These are phyloP conservation scores for Limnephilus lunatus DNA, from an alignment of 2,888 invertebrate species.

Conservation along the genomic window DNA sequence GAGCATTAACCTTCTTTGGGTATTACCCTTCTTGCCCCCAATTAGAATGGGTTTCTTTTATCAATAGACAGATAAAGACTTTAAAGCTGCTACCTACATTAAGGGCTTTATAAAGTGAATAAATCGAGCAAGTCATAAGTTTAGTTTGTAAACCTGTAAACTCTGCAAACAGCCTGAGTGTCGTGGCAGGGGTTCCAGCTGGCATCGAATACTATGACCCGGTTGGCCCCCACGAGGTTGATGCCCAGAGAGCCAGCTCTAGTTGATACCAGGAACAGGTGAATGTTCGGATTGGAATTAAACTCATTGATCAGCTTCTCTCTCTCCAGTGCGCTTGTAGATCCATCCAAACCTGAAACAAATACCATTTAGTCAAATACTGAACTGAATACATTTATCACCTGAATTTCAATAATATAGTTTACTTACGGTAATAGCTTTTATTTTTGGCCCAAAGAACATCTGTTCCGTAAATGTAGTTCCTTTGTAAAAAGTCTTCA, in stretches of 20 bases:
- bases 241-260: slow-evolving; percentile 97
- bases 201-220: slow-evolving; percentile 98
- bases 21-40: too few species aligned
- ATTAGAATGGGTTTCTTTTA: too few species aligned
- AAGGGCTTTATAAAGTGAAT: slow-evolving; percentile 25
- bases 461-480: slow-evolving; percentile 82
- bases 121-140: background rate
- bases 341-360: slow-evolving; percentile 91
- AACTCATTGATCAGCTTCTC: slow-evolving; percentile 98
- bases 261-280: slow-evolving; percentile 96
- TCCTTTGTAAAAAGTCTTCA: slow-evolving; percentile 92
- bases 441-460: slow-evolving; percentile 90
- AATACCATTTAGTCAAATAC: slow-evolving; percentile 4
- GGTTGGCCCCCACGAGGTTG: slow-evolving; percentile 97
- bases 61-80: slow-evolving; percentile 56
- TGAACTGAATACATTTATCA: background rate
- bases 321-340: slow-evolving; percentile 94
- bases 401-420: background rate
- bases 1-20: too few species aligned
- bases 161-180: slow-evolving; percentile 97
- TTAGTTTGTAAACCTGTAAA: slow-evolving; percentile 80
- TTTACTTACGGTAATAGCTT: slow-evolving; percentile 91
- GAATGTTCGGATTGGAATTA: slow-evolving; percentile 90
- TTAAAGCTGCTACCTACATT: slow-evolving; percentile 8
- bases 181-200: slow-evolving; percentile 99